Conservation (phyloP, 2,888 invertebrate species). For the Anthophora plumipes region DNA sequence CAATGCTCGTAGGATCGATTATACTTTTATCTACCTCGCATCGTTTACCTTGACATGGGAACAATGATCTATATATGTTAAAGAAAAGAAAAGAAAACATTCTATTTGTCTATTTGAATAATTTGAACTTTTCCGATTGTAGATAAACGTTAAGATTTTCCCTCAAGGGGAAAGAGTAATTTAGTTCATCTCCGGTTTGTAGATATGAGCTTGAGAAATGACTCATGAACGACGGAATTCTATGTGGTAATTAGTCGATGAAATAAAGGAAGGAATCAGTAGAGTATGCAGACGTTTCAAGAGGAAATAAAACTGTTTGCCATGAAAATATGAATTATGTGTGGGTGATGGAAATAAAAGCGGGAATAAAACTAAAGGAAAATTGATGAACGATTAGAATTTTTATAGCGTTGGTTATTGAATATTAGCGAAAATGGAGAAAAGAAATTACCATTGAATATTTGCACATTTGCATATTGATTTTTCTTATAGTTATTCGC, state of each 20-base stretch:
- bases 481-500: too few relatives aligned
- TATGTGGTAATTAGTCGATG: slow-evolving; percentile 1
- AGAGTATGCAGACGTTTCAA: not conserved
- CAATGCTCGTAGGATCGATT: not conserved
- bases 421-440: too few relatives aligned
- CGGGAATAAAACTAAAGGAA: too few relatives aligned
- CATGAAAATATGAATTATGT: not conserved
- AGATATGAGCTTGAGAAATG: not conserved
- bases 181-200: not conserved
- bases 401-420: too few relatives aligned
- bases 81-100: too few relatives aligned
- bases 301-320: not conserved
- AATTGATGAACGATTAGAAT: too few relatives aligned
- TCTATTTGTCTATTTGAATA: too few relatives aligned
- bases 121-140: not conserved
- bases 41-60: not conserved
- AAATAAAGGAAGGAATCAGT: not conserved
- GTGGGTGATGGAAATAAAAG: not conserved
- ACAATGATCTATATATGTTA: not conserved
- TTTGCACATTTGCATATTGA: too few relatives aligned
- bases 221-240: not conserved
- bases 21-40: not conserved
- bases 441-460: too few relatives aligned
- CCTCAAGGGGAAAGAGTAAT: not conserved
- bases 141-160: not conserved